phyloP scores from a whole-genome alignment of 35 echinoderm and acorn worm genomes.

The Diadema setosum region DNA sequence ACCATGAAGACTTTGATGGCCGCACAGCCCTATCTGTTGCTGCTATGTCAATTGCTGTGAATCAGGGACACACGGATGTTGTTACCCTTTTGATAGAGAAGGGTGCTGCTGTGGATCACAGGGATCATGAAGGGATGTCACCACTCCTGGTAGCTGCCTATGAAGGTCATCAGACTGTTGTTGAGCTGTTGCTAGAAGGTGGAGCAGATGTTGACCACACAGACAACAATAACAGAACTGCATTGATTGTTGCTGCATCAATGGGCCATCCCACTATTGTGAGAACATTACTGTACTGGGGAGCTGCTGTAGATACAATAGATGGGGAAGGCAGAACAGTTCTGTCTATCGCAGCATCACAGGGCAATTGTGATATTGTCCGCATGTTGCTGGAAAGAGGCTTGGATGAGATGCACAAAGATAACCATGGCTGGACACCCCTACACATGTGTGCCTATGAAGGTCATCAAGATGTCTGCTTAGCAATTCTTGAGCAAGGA shows the following conservation, averaged over 20 bases:
- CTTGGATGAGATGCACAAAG: slow-evolving; percentile 97
- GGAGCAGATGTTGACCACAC: slow-evolving; percentile 89
- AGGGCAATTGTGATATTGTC: slow-evolving; percentile 89
- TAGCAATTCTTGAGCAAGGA: slow-evolving; percentile 74
- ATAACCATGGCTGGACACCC: slow-evolving; percentile 97
- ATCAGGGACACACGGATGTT: slow-evolving; percentile 90
- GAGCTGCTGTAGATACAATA: slow-evolving; percentile 91
- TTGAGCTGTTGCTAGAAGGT: slow-evolving; percentile 92
- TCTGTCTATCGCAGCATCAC: slow-evolving; percentile 86
- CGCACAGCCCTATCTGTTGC: slow-evolving; percentile 93
- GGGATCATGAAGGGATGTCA: slow-evolving; percentile 98
- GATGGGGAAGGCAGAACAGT: slow-evolving; percentile 96
- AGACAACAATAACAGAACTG: slow-evolving; percentile 88
- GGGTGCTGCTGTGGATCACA: slow-evolving; percentile 87
- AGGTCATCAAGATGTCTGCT: slow-evolving; percentile 89
- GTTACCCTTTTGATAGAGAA: slow-evolving; percentile 74
- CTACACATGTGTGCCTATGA: slow-evolving; percentile 94
- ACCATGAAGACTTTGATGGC: slow-evolving; percentile 91
- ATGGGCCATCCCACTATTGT: slow-evolving; percentile 93
- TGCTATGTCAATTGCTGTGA: slow-evolving; percentile 93
- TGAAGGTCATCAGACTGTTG: slow-evolving; percentile 87
- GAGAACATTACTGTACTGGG: slow-evolving; percentile 79
- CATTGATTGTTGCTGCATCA: slow-evolving; percentile 90
- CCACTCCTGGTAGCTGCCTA: slow-evolving; percentile 91
- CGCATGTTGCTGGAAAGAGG: slow-evolving; percentile 83